Percentiles rank a stretch among this genome's conserved stretches.
Conservation (phyloP, 2,797 vertebrate species). For the Galaxias olidus region DNA sequence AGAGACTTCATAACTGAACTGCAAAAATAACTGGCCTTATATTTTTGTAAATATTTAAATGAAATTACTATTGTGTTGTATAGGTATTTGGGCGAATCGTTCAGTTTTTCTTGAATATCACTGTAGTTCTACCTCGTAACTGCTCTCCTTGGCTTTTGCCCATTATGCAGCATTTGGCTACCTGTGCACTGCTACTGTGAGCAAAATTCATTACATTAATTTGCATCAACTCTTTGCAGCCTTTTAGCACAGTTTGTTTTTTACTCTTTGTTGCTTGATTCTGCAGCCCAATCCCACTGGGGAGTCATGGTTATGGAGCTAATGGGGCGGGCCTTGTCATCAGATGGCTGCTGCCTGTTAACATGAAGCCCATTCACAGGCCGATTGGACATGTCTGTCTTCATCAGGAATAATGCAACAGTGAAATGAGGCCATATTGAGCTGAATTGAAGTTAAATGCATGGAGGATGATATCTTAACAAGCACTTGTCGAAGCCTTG, state of each 20-base stretch:
- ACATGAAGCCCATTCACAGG: slow-evolving; percentile 58
- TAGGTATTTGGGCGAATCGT: too few relatives aligned
- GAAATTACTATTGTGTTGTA: too few relatives aligned
- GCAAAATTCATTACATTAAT: too few relatives aligned
- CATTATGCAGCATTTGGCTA: slow-evolving; percentile 23
- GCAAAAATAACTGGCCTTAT: not conserved
- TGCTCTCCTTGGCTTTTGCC: slow-evolving; percentile 36
- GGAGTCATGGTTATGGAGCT: slow-evolving; percentile 64
- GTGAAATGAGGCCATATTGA: slow-evolving; percentile 55
- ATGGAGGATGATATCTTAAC: slow-evolving; percentile 43
- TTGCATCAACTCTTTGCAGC: too few relatives aligned
- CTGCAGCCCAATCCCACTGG: slow-evolving; percentile 44
- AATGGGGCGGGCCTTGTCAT: slow-evolving; percentile 69
- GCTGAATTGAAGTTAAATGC: slow-evolving; percentile 47
- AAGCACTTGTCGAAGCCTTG: slow-evolving; percentile 40
- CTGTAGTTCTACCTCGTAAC: slow-evolving; percentile 30
- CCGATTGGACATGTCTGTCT: slow-evolving; percentile 70
- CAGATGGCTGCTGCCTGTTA: slow-evolving; percentile 68
- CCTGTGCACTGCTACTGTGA: not conserved
- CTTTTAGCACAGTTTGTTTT: slow-evolving; percentile 10
- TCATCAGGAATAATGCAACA: slow-evolving; percentile 60
- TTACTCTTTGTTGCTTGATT: slow-evolving; percentile 38
- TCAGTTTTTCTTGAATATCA: too few relatives aligned
- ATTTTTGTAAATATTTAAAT: too few relatives aligned
- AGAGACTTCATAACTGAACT: slow-evolving; percentile 1